These are phyloP conservation scores for Pocota personata DNA, from an alignment of 2,888 invertebrate genomes.

Conservation along the genomic window DNA sequence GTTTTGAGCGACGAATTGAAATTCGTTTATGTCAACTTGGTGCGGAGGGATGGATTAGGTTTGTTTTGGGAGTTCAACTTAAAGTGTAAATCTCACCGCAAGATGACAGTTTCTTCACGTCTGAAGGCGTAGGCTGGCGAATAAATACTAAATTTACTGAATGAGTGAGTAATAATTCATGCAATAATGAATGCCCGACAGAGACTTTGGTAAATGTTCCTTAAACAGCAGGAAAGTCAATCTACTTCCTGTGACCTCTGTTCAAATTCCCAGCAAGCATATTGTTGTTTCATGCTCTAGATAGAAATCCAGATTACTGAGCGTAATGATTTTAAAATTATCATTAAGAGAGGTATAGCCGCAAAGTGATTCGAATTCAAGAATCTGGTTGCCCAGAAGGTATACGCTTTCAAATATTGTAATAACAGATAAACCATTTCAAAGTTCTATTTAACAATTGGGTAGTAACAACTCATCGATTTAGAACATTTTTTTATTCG, in stretches of 20 bases:
- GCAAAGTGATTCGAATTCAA: no score
- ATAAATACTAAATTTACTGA: neutral
- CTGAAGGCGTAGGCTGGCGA: neutral
- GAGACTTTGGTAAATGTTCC: neutral
- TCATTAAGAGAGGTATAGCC: no score
- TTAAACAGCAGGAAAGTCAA: neutral
- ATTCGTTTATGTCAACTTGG: neutral
- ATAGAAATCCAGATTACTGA: no score
- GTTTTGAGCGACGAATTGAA: slow-evolving; percentile 9
- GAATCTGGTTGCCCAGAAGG: no score
- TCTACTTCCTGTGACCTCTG: neutral
- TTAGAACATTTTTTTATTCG: no score
- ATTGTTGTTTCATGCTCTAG: no score
- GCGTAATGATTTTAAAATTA: no score
- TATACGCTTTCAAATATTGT: no score
- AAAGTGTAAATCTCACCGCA: neutral
- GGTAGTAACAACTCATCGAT: no score
- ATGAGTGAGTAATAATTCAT: neutral
- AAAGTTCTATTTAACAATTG: no score
- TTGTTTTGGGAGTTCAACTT: neutral
- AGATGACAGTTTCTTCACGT: neutral
- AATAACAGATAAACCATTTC: no score
- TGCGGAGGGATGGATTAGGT: slow-evolving; percentile 2
- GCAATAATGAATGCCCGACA: neutral
- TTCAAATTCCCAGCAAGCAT: no score